Evolutionary conservation across 2,797 vertebrate genomes (phyloP), one percentile per base, ranked within the genome.

Genomic region (Cryptoprocta ferox): DNA sequence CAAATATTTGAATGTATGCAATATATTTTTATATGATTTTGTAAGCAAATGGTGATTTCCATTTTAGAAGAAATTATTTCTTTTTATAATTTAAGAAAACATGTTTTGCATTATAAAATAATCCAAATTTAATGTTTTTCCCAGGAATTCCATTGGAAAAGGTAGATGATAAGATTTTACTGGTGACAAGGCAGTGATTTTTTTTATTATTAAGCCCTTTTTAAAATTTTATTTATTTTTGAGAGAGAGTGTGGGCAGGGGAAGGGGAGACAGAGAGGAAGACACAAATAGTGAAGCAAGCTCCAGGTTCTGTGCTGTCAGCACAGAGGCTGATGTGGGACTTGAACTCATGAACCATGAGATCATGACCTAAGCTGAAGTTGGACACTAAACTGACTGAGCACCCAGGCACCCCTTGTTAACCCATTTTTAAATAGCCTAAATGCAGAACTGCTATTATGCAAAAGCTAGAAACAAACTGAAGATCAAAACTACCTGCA

Each of bases 21-120:
- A 26, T 86, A 10, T 63, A 50, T n/a, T 87, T 94, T 86, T 50
- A 90, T 48, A 50, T 87, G 82, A 84, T 9, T 65, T 79, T 80
- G 13, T 42, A 95, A 93, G 3, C 4, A 71, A 91, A 59, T 24
- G 5, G 30, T 79, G 32, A 65, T 86, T 35, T 35, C 30, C 7
- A n/a, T 68, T 97, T 89, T 66, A n/a, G 2, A 86, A 91, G 45
- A 81, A 88, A 80, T 56, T 82, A 1, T 32, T 61, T 48, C 24
- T 75, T 75, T 76, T 84, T 73, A 39, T 76, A 76, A 90, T 45
- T 88, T 95, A 89, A 71, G 28, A 61, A 92, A 28, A 68, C 89
- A 16, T 56, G 11, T 84, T 92, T 90, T 83, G 30, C 14, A n/a
- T 2, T 71, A 3, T 53, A 78, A 91, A 97, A 70, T 76, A 65